These are phyloP conservation scores for Zoanthus sansibaricus DNA, from an alignment of 92 coral and sea anemone species.

Conservation along the genomic window DNA sequence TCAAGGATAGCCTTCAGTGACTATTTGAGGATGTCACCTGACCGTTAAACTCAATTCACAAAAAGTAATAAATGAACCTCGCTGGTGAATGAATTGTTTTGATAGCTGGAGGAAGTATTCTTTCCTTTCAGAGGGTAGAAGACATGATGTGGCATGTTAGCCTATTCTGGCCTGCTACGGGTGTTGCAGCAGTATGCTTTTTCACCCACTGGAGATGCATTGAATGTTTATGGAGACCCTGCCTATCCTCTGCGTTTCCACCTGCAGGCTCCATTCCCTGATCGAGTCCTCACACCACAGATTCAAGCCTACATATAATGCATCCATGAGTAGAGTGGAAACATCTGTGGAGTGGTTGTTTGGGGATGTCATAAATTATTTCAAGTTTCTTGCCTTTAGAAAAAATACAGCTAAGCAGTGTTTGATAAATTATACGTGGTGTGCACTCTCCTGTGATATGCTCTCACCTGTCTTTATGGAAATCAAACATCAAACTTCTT, in stretches of 20 bases:
- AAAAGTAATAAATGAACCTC: too few species aligned
- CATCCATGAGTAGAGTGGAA: slow-evolving; percentile 20
- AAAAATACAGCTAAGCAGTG: slow-evolving; percentile 22
- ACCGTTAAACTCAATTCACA: too few species aligned
- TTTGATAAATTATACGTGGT: slow-evolving; percentile 10
- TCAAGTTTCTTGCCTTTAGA: background rate
- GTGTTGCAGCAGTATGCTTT: slow-evolving; percentile 24
- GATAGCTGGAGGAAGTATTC: too few species aligned
- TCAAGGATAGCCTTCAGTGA: too few species aligned
- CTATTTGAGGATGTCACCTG: too few species aligned
- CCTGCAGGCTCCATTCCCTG: slow-evolving; percentile 29
- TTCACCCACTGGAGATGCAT: slow-evolving; percentile 22
- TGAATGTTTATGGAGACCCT: slow-evolving; percentile 46
- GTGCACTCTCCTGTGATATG: background rate
- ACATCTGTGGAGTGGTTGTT: background rate
- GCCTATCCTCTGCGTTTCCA: slow-evolving; percentile 39
- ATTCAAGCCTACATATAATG: slow-evolving; percentile 19
- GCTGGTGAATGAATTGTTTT: too few species aligned
- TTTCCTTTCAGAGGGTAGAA: slow-evolving; percentile 8
- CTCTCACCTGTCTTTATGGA: background rate
- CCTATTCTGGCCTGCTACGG: slow-evolving; percentile 12
- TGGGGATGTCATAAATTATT: slow-evolving; percentile 19
- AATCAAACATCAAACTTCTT: slow-evolving; percentile 18
- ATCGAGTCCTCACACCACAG: slow-evolving; percentile 21
- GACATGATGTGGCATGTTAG: background rate